phyloP scores from a whole-genome alignment of 2,113 vertebrate species.

The Mystacornis crossleyi region DNA sequence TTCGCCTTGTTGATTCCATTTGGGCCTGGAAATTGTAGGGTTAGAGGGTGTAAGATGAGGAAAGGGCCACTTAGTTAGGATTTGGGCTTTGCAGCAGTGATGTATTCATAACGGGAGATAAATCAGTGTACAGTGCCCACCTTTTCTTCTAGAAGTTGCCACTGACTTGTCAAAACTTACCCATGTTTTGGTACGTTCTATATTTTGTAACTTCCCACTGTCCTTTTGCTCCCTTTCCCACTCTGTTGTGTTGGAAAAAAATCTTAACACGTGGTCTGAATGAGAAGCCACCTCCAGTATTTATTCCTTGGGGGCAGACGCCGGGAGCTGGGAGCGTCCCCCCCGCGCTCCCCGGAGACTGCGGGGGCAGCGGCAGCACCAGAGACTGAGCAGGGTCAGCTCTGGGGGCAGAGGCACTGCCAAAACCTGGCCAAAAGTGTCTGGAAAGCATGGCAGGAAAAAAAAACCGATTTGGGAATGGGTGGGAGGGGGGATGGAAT shows the following conservation, averaged over 20 bases:
- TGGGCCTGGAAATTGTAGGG: conserved; percentile 71
- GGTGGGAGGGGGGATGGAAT: background rate
- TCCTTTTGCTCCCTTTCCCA: conserved; percentile 33
- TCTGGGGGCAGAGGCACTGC: background rate
- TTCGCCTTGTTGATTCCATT: conserved; percentile 54
- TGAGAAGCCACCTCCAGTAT: background rate
- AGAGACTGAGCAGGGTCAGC: background rate
- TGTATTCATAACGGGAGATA: conserved; percentile 15
- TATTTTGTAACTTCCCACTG: conserved; percentile 12
- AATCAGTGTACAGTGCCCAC: background rate
- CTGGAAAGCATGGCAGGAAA: background rate
- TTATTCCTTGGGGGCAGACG: background rate
- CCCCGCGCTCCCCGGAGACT: background rate
- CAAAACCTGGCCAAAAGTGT: background rate
- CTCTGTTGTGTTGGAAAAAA: background rate
- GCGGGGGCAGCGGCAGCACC: background rate
- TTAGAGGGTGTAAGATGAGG: conserved; percentile 2
- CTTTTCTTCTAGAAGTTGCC: conserved; percentile 20
- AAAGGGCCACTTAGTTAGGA: conserved; percentile 24
- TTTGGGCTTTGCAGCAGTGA: conserved; percentile 36
- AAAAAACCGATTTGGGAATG: background rate
- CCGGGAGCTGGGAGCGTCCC: background rate
- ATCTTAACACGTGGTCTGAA: background rate
- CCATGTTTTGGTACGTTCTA: conserved; percentile 57
- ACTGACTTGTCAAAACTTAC: conserved; percentile 12